phyloP scores from a whole-genome alignment of 1,140 invertebrate species.

The Formica selysi region DNA sequence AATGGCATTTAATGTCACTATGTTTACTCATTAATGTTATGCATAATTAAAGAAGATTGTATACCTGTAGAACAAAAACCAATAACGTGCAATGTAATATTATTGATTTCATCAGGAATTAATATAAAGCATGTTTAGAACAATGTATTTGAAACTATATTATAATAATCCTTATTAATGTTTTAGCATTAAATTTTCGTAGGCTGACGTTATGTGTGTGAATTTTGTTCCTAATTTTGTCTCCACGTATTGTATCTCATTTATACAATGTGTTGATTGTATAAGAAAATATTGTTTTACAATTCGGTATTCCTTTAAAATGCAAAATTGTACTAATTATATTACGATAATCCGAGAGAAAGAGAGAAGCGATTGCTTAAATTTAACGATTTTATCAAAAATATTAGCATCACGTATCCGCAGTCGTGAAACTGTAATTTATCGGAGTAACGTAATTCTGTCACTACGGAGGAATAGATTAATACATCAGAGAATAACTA shows the following conservation, averaged over 20 bases:
- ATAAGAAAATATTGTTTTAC: neutral
- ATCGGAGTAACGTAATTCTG: constrained; percentile 23
- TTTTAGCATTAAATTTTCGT: constrained; percentile 39
- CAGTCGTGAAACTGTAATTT: constrained; percentile 20
- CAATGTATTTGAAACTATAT: constrained; percentile 7
- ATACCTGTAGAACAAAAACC: constrained; percentile 20
- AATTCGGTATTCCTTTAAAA: neutral
- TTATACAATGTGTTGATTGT: neutral
- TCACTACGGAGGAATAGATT: constrained; percentile 14
- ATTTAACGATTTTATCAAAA: constrained; percentile 29
- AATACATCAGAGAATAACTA: constrained; percentile 33
- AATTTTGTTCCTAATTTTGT: constrained; percentile 17
- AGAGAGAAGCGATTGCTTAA: neutral
- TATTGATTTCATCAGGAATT: constrained; percentile 21
- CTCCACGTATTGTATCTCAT: neutral
- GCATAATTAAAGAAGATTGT: constrained; percentile 50
- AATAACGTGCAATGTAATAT: constrained; percentile 41
- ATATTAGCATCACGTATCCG: constrained; percentile 28
- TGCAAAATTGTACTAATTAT: neutral
- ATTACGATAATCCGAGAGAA: constrained; percentile 14
- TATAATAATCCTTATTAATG: constrained; percentile 24
- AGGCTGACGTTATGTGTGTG: too few species aligned
- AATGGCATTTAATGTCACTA: constrained; percentile 31
- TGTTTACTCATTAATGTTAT: constrained; percentile 22
- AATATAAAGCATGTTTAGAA: constrained; percentile 8